A percentile compares a stretch with the other conserved stretches of the same genome.
These are phyloP conservation scores for Hyaena hyaena DNA, from an alignment of 2,113 vertebrate genomes.

Conservation along the genomic window DNA sequence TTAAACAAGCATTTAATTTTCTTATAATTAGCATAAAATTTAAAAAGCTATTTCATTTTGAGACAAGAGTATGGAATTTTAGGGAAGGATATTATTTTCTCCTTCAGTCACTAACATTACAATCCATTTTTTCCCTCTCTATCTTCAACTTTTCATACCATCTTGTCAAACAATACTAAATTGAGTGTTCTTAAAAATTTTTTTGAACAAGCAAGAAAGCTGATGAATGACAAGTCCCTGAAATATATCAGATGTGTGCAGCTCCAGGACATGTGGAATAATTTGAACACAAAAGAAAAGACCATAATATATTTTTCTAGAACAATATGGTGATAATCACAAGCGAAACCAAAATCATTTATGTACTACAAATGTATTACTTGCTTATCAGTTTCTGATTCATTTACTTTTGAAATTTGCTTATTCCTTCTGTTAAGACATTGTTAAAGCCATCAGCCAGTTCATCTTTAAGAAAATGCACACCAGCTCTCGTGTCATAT, in stretches of 20 bases:
- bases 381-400: constrained; percentile 81
- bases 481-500: constrained; percentile 60
- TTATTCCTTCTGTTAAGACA: constrained; percentile 74
- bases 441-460: constrained; percentile 63
- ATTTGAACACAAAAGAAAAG: constrained; percentile 53
- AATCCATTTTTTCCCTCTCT: neutral
- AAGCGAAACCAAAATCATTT: constrained; percentile 72
- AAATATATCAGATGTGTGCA: neutral
- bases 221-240: neutral
- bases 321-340: constrained; percentile 60
- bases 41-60: constrained; percentile 33
- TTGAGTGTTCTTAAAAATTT: constrained; percentile 4
- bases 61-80: neutral
- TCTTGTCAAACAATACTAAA: constrained; percentile 53
- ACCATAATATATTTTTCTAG: constrained; percentile 56
- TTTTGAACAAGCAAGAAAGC: too few relatives aligned
- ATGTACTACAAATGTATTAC: constrained; percentile 75
- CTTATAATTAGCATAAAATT: neutral
- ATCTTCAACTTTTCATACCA: constrained; percentile 20
- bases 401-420: constrained; percentile 80
- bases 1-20: constrained; percentile 25
- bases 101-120: constrained; percentile 21
- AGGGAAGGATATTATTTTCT: neutral
- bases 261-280: neutral
- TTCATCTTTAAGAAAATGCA: constrained; percentile 75